Percentiles rank a stretch among this genome's conserved stretches.
Conservation (phyloP, 2,888 invertebrate genomes). For the Coelopa pilipes region DNA sequence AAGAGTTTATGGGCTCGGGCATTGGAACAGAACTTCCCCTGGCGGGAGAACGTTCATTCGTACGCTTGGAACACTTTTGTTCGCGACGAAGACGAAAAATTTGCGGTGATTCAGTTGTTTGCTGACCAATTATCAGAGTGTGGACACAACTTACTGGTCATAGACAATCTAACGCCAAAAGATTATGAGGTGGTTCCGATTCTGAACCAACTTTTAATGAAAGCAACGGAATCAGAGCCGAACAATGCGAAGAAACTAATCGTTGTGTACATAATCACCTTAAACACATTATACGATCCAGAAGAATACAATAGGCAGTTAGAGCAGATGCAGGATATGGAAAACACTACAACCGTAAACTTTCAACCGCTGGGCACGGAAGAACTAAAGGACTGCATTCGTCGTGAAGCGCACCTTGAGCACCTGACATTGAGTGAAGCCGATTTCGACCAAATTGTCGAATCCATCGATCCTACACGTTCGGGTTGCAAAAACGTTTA, state of each 20-base stretch:
- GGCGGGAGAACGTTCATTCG: conserved; percentile 59
- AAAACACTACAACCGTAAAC: conserved; percentile 49
- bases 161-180: conserved; percentile 56
- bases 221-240: neutral
- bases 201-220: conserved; percentile 48
- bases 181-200: conserved; percentile 49
- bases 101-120: conserved; percentile 40
- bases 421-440: conserved; percentile 46
- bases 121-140: conserved; percentile 53
- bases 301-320: conserved; percentile 40
- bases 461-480: conserved; percentile 47
- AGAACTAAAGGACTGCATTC: conserved; percentile 57
- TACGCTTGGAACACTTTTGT: conserved; percentile 54
- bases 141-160: conserved; percentile 61
- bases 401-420: conserved; percentile 49
- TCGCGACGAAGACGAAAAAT: conserved; percentile 39
- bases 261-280: conserved; percentile 58
- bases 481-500: conserved; percentile 63
- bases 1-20: conserved; percentile 56
- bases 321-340: conserved; percentile 44
- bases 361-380: conserved; percentile 51
- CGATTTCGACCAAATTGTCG: conserved; percentile 52
- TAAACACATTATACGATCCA: conserved; percentile 47
- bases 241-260: conserved; percentile 45
- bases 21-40: conserved; percentile 56